Percentiles rank a stretch among this genome's conserved stretches.
phyloP scores from a whole-genome alignment of 2,888 invertebrate species.

The Synanthedon tipuliformis region DNA sequence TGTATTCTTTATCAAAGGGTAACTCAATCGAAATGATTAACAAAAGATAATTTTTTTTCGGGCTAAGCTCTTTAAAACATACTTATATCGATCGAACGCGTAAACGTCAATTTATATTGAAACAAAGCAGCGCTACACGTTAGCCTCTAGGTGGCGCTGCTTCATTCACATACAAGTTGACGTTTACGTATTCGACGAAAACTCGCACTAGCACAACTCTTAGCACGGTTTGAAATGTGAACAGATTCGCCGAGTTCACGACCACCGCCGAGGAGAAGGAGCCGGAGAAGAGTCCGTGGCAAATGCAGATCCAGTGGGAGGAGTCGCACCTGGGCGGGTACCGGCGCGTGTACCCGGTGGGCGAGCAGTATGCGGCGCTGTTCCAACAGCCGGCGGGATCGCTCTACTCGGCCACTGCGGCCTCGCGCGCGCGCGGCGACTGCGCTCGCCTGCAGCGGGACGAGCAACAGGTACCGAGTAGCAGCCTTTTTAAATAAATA shows the following conservation, averaged over 20 bases:
- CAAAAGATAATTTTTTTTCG: no score
- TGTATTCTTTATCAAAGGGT: no score
- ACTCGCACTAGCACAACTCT: no score
- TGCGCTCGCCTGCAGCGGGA: slow-evolving; percentile 78
- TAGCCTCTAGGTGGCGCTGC: no score
- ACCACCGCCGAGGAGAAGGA: slow-evolving; percentile 50
- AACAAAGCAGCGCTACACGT: no score
- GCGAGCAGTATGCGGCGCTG: slow-evolving; percentile 76
- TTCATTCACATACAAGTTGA: no score
- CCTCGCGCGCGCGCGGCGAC: slow-evolving; percentile 82
- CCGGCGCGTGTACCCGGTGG: slow-evolving; percentile 77
- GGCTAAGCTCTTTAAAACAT: no score
- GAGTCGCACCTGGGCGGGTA: slow-evolving; percentile 82
- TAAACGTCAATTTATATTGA: no score
- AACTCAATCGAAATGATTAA: no score
- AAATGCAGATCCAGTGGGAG: slow-evolving; percentile 78
- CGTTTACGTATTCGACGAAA: no score
- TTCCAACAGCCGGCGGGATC: slow-evolving; percentile 82
- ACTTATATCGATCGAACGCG: no score
- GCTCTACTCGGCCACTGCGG: slow-evolving; percentile 78
- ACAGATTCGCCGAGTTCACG: slow-evolving; percentile 71
- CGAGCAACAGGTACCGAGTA: slow-evolving; percentile 69
- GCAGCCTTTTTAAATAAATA: no score
- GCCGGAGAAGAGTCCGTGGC: slow-evolving; percentile 63
- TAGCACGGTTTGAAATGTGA: slow-evolving; percentile 18